Evolutionary conservation across 1,140 invertebrate genomes (phyloP).

Genomic region (Aphaenogaster ashmeadi): DNA sequence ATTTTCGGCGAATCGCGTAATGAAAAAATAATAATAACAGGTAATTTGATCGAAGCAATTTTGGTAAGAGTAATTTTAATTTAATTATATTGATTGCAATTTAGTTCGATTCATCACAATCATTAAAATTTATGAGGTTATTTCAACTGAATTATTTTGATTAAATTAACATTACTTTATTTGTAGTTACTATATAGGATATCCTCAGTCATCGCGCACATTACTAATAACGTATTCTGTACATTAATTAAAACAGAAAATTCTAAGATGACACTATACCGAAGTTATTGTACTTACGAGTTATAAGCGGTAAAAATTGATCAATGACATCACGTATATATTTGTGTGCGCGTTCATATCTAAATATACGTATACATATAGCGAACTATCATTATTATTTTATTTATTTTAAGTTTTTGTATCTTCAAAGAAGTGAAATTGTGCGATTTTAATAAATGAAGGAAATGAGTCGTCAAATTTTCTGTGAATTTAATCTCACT

Average conservation of each 20-base stretch:
- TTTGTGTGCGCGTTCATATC: not conserved
- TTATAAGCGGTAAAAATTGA: not conserved
- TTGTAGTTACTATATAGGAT: constrained; percentile 33
- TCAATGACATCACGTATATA: no score
- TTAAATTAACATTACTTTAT: constrained; percentile 62
- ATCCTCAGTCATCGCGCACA: not conserved
- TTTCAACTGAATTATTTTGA: constrained; percentile 61
- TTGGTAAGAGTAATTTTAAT: constrained; percentile 61
- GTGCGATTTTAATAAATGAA: not conserved
- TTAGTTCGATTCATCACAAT: constrained; percentile 62
- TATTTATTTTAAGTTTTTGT: not conserved
- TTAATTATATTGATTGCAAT: constrained; percentile 66
- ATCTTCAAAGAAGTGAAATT: not conserved
- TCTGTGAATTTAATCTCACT: not conserved
- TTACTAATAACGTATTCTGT: not conserved
- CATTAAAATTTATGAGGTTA: constrained; percentile 66
- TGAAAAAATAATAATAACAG: constrained; percentile 67
- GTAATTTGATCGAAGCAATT: constrained; percentile 63
- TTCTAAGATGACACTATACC: not conserved
- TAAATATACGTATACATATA: not conserved
- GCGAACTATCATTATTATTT: not conserved
- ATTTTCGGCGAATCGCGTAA: constrained; percentile 63
- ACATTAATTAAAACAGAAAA: not conserved
- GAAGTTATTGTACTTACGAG: not conserved
- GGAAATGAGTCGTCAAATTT: not conserved